Evolutionary conservation across 2,113 vertebrate genomes (phyloP), one percentile per base, ranked within the genome.

Genomic region (Acinonyx jubatus): DNA sequence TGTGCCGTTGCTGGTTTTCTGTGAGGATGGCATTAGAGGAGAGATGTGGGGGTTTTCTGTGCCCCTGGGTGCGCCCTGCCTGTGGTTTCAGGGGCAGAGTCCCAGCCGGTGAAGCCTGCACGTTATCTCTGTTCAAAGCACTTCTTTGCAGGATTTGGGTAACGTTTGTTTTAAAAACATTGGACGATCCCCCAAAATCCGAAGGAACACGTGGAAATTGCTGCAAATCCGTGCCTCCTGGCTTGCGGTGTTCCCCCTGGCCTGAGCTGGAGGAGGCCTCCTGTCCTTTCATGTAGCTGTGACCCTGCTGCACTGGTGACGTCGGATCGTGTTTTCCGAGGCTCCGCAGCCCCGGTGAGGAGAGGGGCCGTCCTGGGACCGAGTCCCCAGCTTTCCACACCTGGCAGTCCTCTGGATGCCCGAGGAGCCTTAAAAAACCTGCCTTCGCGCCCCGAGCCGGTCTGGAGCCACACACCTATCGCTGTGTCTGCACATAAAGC

Each of bases 51-150:
- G 63, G 2, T 31, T 25, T 57, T 45, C 48, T 41, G 29, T 50
- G n/a, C 38, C 3, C 13, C 38, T 0, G 25, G 25, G 21, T 1
- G 12, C 3, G 6, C 13, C 3, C 13, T 25, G 0, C 13, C 25
- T 29, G 73, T 4, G 6, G 3, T 9, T 38, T 50, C 4, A 0
- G 69, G 31, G 41, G 21, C 52, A 4, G 38, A 4, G 14, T 19
- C 48, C 48, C 29, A 80, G 16, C 36, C n/a, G 57, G 41, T 0
- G 68, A 38, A 9, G 71, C 23, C 29, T 5, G 14, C 10, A 8
- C 0, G 10, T 21, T 16, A 19, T 27, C 14, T 36, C 25, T 68
- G 8, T 55, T 88, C 21, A 18, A 33, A 48, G 23, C 23, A 10
- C 33, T 15, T n/a, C 45, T 78, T n/a, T 71, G 13, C 50, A 21